phyloP scores from a whole-genome alignment of 2,113 vertebrate genomes.

The Silurus asotus region DNA sequence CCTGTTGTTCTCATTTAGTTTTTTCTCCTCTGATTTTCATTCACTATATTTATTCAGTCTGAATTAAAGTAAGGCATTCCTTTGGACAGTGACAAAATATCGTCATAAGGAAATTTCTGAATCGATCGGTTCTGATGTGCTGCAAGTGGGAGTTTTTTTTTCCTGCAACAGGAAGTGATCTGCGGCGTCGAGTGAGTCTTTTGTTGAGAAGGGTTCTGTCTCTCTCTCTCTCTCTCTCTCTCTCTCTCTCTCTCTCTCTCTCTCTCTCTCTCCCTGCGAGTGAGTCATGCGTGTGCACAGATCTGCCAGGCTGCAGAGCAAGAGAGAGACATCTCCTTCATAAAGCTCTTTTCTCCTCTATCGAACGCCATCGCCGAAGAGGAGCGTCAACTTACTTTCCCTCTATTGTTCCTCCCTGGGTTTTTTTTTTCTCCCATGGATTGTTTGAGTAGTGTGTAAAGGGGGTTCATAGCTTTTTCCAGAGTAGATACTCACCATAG shows the following conservation, averaged over 20 bases:
- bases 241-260: slow-evolving; percentile 44
- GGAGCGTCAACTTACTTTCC: slow-evolving; percentile 53
- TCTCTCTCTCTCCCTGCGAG: slow-evolving; percentile 58
- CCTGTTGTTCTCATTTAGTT: slow-evolving; percentile 12
- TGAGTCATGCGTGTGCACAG: slow-evolving; percentile 97
- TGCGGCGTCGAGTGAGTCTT: slow-evolving; percentile 98
- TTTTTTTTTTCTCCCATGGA: slow-evolving; percentile 65
- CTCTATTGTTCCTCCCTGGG: slow-evolving; percentile 47
- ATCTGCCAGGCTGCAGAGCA: slow-evolving; percentile 86
- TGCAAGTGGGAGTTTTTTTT: slow-evolving; percentile 88
- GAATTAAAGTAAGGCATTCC: slow-evolving; percentile 64
- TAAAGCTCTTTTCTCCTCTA: slow-evolving; percentile 70
- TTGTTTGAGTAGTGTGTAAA: slow-evolving; percentile 62
- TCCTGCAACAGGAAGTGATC: slow-evolving; percentile 97
- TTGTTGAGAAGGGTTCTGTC: slow-evolving; percentile 99
- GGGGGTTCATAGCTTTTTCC: slow-evolving; percentile 65
- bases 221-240: slow-evolving; percentile 45
- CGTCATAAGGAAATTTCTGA: slow-evolving; percentile 81
- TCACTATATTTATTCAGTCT: slow-evolving; percentile 45
- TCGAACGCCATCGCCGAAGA: slow-evolving; percentile 65
- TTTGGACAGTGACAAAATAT: slow-evolving; percentile 73
- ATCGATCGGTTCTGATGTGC: slow-evolving; percentile 92
- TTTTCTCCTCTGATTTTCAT: neutral
- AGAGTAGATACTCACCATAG: slow-evolving; percentile 56
- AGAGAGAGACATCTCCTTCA: slow-evolving; percentile 74